Base-by-base conservation (phyloP, 2,113 vertebrate species). In the Dendropsophus ebraccatus region DNA sequence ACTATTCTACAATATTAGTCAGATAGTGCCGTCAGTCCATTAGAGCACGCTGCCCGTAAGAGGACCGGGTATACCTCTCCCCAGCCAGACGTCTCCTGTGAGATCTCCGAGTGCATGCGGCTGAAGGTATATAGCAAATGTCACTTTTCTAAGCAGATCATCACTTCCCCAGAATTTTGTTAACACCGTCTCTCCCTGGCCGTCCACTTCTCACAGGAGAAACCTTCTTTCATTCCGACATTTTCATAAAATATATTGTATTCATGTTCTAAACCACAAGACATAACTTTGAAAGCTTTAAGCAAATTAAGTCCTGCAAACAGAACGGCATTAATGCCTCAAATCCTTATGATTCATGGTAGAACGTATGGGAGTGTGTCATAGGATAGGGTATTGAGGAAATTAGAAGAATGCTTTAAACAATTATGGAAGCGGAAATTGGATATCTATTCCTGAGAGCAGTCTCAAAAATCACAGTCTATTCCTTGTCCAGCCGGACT, bases 371-470 rank as follows among this genome's bases (percentile, higher is more conserved):
- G 75, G 50, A 80, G 49, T 80, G 32, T 86, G 84, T 86, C 75
- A 86, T 86, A 81, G 77, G 65, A 86, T 81, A 86, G 65, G 84
- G 67, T 81, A 81, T 81, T 56, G 84, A 73, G 77, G 65, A 86
- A 86, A 86, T 86, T 86, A 86, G 77, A 86, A 60, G 84, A 81
- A 81, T 81, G 85, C 85, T 87, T 87, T 87, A 73, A 74, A 81
- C 67, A 81, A 87, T 87, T 87, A 87, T 87, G 65, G 84, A 87
- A 74, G 81, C 77, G 78, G 85, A 87, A 81, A 87, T 81, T 49
- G 41, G 85, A 87, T 87, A 81, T 81, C 77, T 60, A 80, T 86
- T 72, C 60, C 76, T 72, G 75, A 80, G 76, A 79, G 79, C 75
- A 80, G 32, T 80, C 67, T 58, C 50, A 74, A 41, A 86, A 87